Percentiles rank a stretch among this genome's conserved stretches.
phyloP scores from a whole-genome alignment of 1,140 invertebrate species.

The Eurosta solidaginis region DNA sequence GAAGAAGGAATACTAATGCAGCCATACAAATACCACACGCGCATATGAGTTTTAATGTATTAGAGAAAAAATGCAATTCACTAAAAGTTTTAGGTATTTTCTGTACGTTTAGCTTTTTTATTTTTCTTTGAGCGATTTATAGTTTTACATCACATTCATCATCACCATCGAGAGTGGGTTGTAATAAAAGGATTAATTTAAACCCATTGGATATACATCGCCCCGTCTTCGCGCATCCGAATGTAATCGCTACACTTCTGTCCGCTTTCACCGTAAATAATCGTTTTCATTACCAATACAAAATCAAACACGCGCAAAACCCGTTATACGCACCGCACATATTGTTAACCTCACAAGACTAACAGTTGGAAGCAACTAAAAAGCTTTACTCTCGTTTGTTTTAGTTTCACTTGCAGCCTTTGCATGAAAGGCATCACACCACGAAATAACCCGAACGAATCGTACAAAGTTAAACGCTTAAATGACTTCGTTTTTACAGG shows the following conservation, averaged over 20 bases:
- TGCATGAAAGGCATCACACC: neutral
- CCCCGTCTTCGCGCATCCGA: neutral
- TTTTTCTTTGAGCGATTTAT: neutral
- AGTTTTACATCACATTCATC: neutral
- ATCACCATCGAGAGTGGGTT: neutral
- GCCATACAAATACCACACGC: neutral
- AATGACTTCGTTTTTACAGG: neutral
- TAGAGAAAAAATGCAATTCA: neutral
- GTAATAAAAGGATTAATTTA: conserved; percentile 5
- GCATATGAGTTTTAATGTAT: too few species aligned
- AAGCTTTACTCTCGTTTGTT: neutral
- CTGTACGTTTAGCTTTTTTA: neutral
- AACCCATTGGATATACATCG: neutral
- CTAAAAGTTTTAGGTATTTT: neutral
- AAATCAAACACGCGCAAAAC: neutral
- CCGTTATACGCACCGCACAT: neutral
- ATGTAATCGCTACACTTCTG: neutral
- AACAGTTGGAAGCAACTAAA: neutral
- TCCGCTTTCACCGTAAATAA: neutral
- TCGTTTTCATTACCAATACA: neutral
- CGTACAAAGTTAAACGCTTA: neutral
- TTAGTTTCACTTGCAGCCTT: neutral
- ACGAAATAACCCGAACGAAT: neutral
- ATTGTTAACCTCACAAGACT: conserved; percentile 19
- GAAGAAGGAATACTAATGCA: neutral